phyloP scores from a whole-genome alignment of 2,113 vertebrate genomes.

The Nothobranchius kuhntae region DNA sequence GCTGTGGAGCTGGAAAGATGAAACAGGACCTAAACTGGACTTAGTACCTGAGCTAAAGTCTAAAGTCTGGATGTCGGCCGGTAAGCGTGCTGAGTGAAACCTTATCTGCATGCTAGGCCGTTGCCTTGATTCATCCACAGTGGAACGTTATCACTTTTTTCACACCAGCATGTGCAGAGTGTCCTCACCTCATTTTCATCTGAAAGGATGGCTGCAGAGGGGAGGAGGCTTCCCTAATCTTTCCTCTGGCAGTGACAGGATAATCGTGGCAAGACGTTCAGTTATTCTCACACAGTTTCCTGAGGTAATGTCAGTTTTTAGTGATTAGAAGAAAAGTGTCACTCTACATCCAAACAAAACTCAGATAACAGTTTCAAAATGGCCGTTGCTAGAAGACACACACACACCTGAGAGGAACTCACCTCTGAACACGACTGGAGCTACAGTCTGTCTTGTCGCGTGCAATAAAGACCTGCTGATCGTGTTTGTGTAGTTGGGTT shows the following conservation, averaged over 20 bases:
- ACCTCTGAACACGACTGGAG: too few relatives aligned
- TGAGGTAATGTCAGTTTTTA: conserved; percentile 17
- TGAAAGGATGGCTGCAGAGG: conserved; percentile 15
- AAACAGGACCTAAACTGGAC: conserved; percentile 32
- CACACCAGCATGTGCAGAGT: too few relatives aligned
- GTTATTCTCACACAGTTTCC: conserved; percentile 7
- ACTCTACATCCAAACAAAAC: conserved; percentile 6
- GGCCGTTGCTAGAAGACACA: conserved; percentile 1
- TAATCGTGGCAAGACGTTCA: conserved; percentile 19
- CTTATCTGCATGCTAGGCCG: conserved; percentile 30
- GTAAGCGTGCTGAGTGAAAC: conserved; percentile 17
- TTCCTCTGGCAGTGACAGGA: conserved; percentile 21
- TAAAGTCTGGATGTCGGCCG: conserved; percentile 14
- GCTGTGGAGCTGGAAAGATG: conserved; percentile 9
- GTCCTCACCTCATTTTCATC: conserved; percentile 12
- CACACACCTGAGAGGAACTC: too few relatives aligned
- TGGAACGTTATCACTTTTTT: conserved; percentile 17
- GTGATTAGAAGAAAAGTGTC: neutral
- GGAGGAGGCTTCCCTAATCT: conserved; percentile 9
- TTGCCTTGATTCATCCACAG: conserved; percentile 34
- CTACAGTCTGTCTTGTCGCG: neutral
- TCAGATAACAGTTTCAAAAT: conserved; percentile 26
- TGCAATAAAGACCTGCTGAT: neutral
- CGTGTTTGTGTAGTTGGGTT: too few relatives aligned
- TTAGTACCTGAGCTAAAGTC: conserved; percentile 23